Base-by-base conservation (phyloP, 2,113 vertebrate species). In the Anoplopoma fimbria region DNA sequence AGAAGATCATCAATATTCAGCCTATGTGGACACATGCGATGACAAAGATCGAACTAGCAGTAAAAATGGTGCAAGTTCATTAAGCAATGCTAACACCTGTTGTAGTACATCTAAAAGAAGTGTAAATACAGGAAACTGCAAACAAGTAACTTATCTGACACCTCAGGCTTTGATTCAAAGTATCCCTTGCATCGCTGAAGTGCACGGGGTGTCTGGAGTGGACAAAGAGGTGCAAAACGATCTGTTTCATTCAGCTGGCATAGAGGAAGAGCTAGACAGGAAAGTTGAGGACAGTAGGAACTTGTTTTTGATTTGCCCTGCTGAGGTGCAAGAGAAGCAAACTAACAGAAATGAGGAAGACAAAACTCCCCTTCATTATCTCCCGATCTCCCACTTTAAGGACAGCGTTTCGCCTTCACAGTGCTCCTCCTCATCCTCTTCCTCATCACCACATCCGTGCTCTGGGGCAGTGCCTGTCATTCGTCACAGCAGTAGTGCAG, bases 401-500 rank as follows among this genome's bases (percentile, higher is more conserved):
- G 75, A 67, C 42, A 60, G 21, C 14, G 36, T 36, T 60, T 45
- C 45, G 57, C 60, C 47, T 29, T 55, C 55, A 67, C 42, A 27
- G 40, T 36, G 57, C 57, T 40, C 82, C 31, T 47, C 80, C 29
- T 72, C 61, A 25, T 72, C 61, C 15, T 62, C 69, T 34, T 77
- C 82, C 7, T 81, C 78, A 42, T 31, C 73, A 7, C 27, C 65
- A 23, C 77, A 53, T 65, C 69, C 8, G 1, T 89, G 79, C 63
- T 89, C 67, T 67, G 90, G 85, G 47, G 87, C 84, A 7, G 94
- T 95, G 9, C 91, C 94, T 13, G 95, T 95, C n/a, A 95, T 95
- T 62, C 61, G 91, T 75, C 92, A 93, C 80, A 88, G 84, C 79
- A 81, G 89, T 9, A 75, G 33, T 53, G 70, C 55, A 2, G 49